Evolutionary conservation across 1,140 invertebrate genomes (phyloP), one percentile per base, ranked within the genome.

Genomic region (Oryctes rhinoceros): DNA sequence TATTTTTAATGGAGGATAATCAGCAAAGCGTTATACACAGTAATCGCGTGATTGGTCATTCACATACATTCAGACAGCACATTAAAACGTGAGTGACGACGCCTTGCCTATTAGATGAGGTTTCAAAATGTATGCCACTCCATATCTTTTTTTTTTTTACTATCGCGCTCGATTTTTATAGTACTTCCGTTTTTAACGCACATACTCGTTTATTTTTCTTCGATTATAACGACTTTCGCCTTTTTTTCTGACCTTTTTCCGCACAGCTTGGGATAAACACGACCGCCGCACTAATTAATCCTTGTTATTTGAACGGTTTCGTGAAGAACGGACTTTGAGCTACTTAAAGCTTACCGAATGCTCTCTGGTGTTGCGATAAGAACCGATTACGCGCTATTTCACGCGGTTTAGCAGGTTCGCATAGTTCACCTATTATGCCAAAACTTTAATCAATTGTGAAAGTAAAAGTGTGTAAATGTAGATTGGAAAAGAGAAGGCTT

Each of bases 21-120:
- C 6, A 59, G 53, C 18, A 18, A 59, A 59, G 18, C 53, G 18
- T 18, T 59, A 18, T 53, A 53, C 24, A 30, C 39, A 59, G 53
- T 4, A 59, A 59, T 59, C 53, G 53, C 53, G 18, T 18, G 53
- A 59, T 59, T 59, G 53, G 53, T 59, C 53, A 59, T 59, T 59
- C n/a, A 59, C 53, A 59, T 18, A 53, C 13, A 48, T 13, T 15
- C 24, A 30, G 24, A 30, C 53, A 44, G 15, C 53, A 18, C 53
- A 6, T 18, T 59, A n/a, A n/a, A 18, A 59, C n/a, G 18, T 59
- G n/a, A n/a, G 18, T 4, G 53, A 59, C 53, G 53, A 18, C 53
- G 53, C 53, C 53, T 18, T 18, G 18, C 53, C 53, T 59, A 59
- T 18, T 59, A 59, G 18, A 59, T 18, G 15, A 59, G 53, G 18